Conservation (phyloP, 2,888 invertebrate genomes). For the Parnassius apollo region DNA sequence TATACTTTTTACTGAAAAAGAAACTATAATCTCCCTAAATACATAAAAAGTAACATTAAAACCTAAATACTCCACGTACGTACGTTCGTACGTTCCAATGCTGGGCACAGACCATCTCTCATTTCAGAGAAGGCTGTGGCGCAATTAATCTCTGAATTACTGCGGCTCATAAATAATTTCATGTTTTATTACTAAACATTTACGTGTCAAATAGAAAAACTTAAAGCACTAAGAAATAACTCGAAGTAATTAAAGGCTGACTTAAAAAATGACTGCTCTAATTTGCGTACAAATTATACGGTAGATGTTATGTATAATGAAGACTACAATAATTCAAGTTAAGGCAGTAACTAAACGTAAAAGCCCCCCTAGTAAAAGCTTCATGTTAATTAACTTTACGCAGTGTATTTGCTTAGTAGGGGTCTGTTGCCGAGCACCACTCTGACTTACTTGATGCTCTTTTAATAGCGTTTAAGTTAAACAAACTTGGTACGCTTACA, state of each 20-base stretch:
- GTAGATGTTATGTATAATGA: slow-evolving; percentile 24
- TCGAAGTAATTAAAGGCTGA: slow-evolving; percentile 14
- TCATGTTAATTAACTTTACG: slow-evolving; percentile 48
- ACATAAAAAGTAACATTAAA: too few species aligned
- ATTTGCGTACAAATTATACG: slow-evolving; percentile 24
- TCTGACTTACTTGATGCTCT: slow-evolving; percentile 40
- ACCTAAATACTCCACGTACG: too few species aligned
- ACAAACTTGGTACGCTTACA: slow-evolving; percentile 38
- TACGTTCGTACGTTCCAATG: too few species aligned
- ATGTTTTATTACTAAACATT: too few species aligned
- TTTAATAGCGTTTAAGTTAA: slow-evolving; percentile 50
- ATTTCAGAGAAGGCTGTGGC: too few species aligned
- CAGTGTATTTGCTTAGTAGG: slow-evolving; percentile 40
- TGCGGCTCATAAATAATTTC: too few species aligned
- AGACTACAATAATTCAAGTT: slow-evolving; percentile 26
- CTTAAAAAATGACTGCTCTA: slow-evolving; percentile 17
- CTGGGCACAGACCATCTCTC: too few species aligned
- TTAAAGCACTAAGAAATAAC: slow-evolving; percentile 8
- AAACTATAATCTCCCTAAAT: too few species aligned
- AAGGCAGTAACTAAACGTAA: slow-evolving; percentile 27
- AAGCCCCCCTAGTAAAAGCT: slow-evolving; percentile 27
- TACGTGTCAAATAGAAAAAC: not conserved
- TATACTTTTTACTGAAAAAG: too few species aligned
- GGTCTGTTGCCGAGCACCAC: slow-evolving; percentile 32
- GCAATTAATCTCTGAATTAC: too few species aligned